Base-by-base conservation (phyloP, 2,797 vertebrate species). In the Chanos chanos region DNA sequence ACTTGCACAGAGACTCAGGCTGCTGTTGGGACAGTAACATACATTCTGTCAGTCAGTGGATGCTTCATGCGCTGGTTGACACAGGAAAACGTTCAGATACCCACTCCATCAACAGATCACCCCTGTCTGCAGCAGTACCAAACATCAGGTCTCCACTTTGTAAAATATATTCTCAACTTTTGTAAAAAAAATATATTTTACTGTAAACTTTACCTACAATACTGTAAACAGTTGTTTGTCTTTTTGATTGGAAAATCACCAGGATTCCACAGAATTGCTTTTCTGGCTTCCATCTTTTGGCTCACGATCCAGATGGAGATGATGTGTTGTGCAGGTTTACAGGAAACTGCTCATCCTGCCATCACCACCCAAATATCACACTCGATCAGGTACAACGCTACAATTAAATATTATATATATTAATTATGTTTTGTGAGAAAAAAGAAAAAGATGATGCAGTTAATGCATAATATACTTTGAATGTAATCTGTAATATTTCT, bases 221-320 rank as follows among this genome's bases (percentile, higher is more conserved):
- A 6, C 6, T 5, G 28, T 15, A 18, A 27, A 30, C 9, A 49
- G 10, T 10, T 3, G 10, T 9, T n/a, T 21, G 44, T 12, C 19
- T 19, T 1, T 18, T 7, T 43, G 18, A 43, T 12, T 8, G 19
- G 4, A 25, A 19, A 39, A 12, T 30, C 10, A 5, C 21, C 15
- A 71, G 68, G 40, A 21, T 71, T 55, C 68, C 68, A 15, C 74
- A 76, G 65, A 71, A 76, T 33, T 76, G 74, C n/a, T 40, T 54
- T 19, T 33, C 56, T 22, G 61, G 10, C 8, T 12, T 73, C 21
- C 13, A 34, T 0, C 50, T 76, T 49, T 50, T 74, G 61, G 43
- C 58, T 27, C 47, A 74, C 49, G 74, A 77, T 30, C 71, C 71
- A 6, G 74, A 77, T 37, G 59, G 50, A 5, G 74, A 77, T 56